These are phyloP conservation scores for Liodrosophila aerea DNA, from an alignment of 2,888 invertebrate species.

Conservation along the genomic window DNA sequence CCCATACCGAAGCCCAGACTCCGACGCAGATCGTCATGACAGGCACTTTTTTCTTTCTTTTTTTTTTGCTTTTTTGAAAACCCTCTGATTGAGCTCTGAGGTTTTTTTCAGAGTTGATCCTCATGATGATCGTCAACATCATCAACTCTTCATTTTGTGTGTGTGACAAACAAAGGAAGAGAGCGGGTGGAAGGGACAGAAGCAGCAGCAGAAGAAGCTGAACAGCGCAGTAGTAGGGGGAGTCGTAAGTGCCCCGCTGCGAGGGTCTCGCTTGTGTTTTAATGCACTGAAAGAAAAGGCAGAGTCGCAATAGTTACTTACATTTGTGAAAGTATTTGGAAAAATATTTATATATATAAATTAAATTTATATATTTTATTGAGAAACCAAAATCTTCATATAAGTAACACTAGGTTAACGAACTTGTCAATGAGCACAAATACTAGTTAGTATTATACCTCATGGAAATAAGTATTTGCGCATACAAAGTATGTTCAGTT, in stretches of 20 bases:
- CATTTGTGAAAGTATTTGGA: no score
- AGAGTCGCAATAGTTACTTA: no score
- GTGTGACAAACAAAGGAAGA: slow-evolving; percentile 68
- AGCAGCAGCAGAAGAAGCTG: background rate
- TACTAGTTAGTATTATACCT: no score
- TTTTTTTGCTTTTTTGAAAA: slow-evolving; percentile 1
- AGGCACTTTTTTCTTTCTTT: slow-evolving; percentile 37
- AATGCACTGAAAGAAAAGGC: no score
- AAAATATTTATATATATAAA: no score
- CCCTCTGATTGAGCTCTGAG: slow-evolving; percentile 63
- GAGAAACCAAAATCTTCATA: no score
- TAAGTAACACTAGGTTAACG: no score
- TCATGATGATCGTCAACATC: slow-evolving; percentile 61
- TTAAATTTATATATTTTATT: no score
- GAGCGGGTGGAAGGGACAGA: slow-evolving; percentile 9
- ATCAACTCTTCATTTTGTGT: slow-evolving; percentile 70
- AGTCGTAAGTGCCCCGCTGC: slow-evolving; percentile 50
- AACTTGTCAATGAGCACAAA: no score
- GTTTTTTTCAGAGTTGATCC: slow-evolving; percentile 61
- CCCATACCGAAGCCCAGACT: slow-evolving; percentile 4
- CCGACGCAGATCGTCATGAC: slow-evolving; percentile 31
- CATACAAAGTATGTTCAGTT: no score
- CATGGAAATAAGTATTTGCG: no score
- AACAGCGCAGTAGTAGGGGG: background rate
- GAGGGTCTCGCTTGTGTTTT: slow-evolving; percentile 41